These are phyloP conservation scores for Phaenicophaeus curvirostris DNA, from an alignment of 2,797 vertebrate species.

Conservation along the genomic window DNA sequence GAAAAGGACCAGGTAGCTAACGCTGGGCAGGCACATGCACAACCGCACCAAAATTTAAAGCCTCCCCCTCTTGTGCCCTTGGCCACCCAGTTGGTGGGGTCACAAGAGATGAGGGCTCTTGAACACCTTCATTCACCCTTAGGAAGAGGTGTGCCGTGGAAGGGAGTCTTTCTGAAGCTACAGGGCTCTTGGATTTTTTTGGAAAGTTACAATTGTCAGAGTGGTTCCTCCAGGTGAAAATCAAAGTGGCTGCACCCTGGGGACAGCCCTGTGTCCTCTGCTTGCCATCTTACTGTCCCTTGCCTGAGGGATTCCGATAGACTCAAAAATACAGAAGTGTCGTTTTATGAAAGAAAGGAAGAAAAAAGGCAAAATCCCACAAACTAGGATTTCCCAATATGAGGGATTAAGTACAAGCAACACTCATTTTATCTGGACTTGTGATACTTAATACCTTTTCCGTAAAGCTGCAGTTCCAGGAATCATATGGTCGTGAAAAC, in stretches of 20 bases:
- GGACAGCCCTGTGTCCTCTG: not conserved
- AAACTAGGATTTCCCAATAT: not conserved
- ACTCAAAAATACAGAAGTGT: not conserved
- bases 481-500: not conserved
- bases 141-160: not conserved
- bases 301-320: not conserved
- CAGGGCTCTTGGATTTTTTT: not conserved
- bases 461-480: not conserved
- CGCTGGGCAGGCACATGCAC: not conserved
- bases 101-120: not conserved
- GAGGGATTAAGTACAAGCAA: not conserved
- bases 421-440: not conserved
- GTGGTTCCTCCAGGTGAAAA: not conserved
- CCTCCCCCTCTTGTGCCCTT: not conserved
- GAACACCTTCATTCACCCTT: not conserved
- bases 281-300: not conserved
- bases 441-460: not conserved
- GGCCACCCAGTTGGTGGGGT: not conserved
- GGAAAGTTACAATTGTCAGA: not conserved
- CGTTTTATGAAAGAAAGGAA: not conserved
- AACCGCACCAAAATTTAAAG: not conserved
- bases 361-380: not conserved
- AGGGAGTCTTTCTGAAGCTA: not conserved
- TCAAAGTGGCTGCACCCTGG: not conserved
- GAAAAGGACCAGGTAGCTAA: fast-evolving